Conservation (phyloP, 2,113 vertebrate genomes). For the Paramisgurnus dabryanus region DNA sequence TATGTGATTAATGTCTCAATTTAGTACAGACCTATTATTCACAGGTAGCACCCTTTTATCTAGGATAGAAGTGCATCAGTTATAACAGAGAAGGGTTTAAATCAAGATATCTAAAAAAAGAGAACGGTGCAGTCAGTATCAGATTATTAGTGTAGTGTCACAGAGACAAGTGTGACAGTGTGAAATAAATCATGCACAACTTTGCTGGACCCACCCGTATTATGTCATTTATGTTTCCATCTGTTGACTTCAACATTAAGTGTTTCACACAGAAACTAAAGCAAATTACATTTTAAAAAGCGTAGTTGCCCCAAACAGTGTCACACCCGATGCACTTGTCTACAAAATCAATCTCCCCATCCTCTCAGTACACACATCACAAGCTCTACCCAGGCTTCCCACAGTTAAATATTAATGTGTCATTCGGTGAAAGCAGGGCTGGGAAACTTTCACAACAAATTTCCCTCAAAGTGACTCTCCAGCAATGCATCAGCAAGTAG, state of each 20-base stretch:
- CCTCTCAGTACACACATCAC: constrained; percentile 6
- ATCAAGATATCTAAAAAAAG: background rate
- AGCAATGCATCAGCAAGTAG: background rate
- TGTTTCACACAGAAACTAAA: background rate
- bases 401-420: constrained; percentile 23
- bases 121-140: background rate
- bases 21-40: background rate
- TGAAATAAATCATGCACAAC: background rate
- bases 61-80: background rate
- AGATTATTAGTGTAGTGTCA: background rate
- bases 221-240: background rate
- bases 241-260: background rate
- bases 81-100: background rate
- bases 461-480: background rate
- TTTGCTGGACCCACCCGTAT: background rate
- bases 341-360: background rate
- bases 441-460: constrained; percentile 19
- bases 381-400: constrained; percentile 24
- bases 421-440: constrained; percentile 33
- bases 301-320: background rate
- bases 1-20: background rate
- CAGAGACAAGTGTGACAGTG: background rate
- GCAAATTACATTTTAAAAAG: background rate
- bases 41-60: background rate
- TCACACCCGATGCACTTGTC: background rate